A percentile compares a stretch with the other conserved stretches of the same genome.
Evolutionary conservation across 2,113 vertebrate species (phyloP).

Genomic region (Calyptomena viridis): DNA sequence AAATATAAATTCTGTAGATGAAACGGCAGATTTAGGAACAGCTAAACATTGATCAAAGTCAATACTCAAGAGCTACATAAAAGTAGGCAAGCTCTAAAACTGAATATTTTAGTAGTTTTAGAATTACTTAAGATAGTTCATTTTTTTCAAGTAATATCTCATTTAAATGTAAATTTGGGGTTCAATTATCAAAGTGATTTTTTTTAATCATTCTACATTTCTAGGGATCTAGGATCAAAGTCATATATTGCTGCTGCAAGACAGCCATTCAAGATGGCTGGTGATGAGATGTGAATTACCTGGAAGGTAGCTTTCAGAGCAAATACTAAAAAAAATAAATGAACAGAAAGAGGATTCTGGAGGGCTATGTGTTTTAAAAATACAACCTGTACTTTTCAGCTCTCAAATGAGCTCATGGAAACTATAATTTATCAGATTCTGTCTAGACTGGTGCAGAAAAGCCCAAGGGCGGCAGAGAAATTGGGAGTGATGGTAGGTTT

Average conservation of each 20-base stretch:
- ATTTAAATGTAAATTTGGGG: slow-evolving; percentile 72
- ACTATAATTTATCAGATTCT: not conserved
- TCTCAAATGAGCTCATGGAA: not conserved
- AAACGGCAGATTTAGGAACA: not conserved
- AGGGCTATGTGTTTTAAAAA: not conserved
- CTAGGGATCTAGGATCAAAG: slow-evolving; percentile 46
- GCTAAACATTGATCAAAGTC: slow-evolving; percentile 19
- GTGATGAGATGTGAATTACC: not conserved
- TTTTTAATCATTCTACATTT: slow-evolving; percentile 32
- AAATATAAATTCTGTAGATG: not conserved
- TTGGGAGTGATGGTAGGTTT: not conserved
- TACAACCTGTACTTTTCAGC: not conserved
- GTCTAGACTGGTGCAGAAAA: not conserved
- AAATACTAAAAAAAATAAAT: not conserved
- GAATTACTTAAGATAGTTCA: not conserved
- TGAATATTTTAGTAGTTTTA: slow-evolving; percentile 23
- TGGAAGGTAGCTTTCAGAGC: not conserved
- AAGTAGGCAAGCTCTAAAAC: slow-evolving; percentile 33
- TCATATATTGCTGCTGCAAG: slow-evolving; percentile 23
- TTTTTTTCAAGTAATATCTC: slow-evolving; percentile 20
- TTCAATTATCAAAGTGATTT: slow-evolving; percentile 54
- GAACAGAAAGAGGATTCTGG: not conserved
- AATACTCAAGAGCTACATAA: slow-evolving; percentile 22
- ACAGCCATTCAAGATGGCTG: not conserved
- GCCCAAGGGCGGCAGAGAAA: not conserved